Evolutionary conservation across 1,140 invertebrate genomes (phyloP).

Genomic region (Episyrphus balteatus): DNA sequence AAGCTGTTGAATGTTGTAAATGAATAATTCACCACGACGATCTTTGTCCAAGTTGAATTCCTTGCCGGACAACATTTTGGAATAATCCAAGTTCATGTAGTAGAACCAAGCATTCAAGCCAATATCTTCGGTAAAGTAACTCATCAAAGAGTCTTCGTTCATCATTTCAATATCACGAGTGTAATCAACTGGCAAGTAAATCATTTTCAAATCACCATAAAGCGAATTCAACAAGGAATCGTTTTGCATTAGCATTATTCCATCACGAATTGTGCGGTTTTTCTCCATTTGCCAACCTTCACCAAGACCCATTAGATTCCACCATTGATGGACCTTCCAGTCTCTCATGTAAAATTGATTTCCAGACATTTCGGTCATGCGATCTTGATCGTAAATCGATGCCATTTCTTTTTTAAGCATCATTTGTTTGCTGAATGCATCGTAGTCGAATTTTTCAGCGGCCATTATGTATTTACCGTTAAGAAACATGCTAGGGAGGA

Average conservation of each 20-base stretch:
- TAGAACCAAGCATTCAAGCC: conserved; percentile 54
- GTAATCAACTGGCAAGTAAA: conserved; percentile 37
- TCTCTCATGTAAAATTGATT: conserved; percentile 27
- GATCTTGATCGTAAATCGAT: conserved; percentile 5
- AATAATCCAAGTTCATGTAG: conserved; percentile 49
- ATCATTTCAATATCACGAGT: conserved; percentile 48
- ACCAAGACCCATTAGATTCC: conserved; percentile 31
- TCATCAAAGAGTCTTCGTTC: conserved; percentile 42
- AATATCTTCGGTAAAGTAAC: conserved; percentile 58
- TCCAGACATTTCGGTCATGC: conserved; percentile 1
- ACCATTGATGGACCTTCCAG: conserved; percentile 34
- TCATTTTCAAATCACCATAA: conserved; percentile 6
- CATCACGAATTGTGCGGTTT: conserved; percentile 5
- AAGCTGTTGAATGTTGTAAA: conserved; percentile 45
- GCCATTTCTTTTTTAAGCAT: conserved; percentile 8
- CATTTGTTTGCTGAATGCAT: conserved; percentile 8
- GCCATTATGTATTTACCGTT: conserved; percentile 8
- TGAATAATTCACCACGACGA: conserved; percentile 45
- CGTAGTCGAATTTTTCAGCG: conserved; percentile 11
- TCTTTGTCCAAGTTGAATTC: conserved; percentile 38
- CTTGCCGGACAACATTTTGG: conserved; percentile 46
- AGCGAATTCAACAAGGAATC: conserved; percentile 3
- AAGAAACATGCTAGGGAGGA: conserved; percentile 46
- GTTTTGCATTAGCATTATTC: conserved; percentile 2
- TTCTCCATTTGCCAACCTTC: conserved; percentile 8